phyloP scores from a whole-genome alignment of 2,113 vertebrate genomes.

The Ursus arctos region DNA sequence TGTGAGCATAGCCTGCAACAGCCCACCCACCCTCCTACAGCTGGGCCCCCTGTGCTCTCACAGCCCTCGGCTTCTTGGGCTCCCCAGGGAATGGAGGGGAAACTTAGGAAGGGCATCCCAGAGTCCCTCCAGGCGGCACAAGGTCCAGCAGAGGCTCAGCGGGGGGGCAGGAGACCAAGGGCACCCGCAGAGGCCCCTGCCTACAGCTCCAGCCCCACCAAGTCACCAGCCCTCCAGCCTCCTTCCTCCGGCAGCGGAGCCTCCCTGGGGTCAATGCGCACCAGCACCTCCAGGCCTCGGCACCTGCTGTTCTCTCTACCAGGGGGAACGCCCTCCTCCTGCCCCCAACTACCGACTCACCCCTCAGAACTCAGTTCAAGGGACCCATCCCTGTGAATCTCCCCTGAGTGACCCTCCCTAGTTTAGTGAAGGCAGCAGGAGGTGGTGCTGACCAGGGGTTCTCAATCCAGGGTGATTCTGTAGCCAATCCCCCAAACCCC shows the following conservation, averaged over 20 bases:
- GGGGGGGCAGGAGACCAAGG: background rate
- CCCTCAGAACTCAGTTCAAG: conserved; percentile 3
- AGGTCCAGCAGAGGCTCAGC: background rate
- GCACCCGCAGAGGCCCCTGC: background rate
- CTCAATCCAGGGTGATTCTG: background rate
- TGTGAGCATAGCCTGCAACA: background rate
- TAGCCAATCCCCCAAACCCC: background rate
- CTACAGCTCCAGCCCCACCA: background rate
- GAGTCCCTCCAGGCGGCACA: background rate
- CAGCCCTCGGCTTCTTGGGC: background rate
- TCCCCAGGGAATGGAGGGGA: background rate
- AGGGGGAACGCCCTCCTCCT: background rate
- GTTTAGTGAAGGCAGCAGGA: conserved; percentile 21
- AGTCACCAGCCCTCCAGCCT: background rate
- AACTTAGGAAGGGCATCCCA: background rate
- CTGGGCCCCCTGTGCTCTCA: background rate
- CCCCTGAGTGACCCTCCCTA: background rate
- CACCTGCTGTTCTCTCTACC: background rate
- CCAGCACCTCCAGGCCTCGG: background rate
- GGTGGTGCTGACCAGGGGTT: background rate
- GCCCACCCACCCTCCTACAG: background rate
- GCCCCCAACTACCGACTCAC: background rate
- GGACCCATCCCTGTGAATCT: background rate
- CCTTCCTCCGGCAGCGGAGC: background rate
- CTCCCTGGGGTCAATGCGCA: background rate